Conservation (phyloP, 2,797 vertebrate genomes). For the Darevskia mixta region DNA sequence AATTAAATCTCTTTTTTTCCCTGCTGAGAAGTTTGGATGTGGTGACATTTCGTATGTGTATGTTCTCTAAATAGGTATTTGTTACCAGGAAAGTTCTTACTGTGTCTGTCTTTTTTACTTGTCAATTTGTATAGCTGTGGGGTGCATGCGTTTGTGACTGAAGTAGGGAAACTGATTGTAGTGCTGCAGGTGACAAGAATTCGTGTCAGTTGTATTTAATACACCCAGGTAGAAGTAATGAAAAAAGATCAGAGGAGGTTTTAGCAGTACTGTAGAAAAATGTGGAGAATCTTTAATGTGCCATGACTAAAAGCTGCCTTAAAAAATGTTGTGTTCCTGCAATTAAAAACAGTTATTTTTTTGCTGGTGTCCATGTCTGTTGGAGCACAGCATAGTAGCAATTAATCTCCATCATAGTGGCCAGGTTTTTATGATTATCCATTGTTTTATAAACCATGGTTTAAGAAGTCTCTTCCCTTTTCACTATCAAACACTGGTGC, state of each 20-base stretch:
- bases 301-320: constrained; percentile 44
- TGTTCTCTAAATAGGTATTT: neutral
- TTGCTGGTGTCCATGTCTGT: too few species aligned
- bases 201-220: neutral
- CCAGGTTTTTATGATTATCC: neutral
- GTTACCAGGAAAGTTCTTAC: neutral
- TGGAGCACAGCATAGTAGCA: neutral
- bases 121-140: neutral
- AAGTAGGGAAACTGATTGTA: neutral
- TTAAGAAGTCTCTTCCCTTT: too few species aligned
- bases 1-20: neutral
- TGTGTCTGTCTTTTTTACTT: neutral
- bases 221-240: neutral
- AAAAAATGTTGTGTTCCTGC: constrained; percentile 48
- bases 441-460: too few species aligned
- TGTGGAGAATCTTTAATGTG: constrained; percentile 28
- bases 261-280: constrained; percentile 56
- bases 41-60: neutral
- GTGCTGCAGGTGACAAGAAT: neutral
- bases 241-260: constrained; percentile 18
- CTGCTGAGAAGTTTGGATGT: neutral
- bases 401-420: neutral
- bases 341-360: constrained; percentile 43
- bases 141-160: neutral
- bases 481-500: too few species aligned